A percentile compares a stretch with the other conserved stretches of the same genome.
Evolutionary conservation across 2,888 invertebrate genomes (phyloP).

Genomic region (Sinopyrophorus schimmeli): DNA sequence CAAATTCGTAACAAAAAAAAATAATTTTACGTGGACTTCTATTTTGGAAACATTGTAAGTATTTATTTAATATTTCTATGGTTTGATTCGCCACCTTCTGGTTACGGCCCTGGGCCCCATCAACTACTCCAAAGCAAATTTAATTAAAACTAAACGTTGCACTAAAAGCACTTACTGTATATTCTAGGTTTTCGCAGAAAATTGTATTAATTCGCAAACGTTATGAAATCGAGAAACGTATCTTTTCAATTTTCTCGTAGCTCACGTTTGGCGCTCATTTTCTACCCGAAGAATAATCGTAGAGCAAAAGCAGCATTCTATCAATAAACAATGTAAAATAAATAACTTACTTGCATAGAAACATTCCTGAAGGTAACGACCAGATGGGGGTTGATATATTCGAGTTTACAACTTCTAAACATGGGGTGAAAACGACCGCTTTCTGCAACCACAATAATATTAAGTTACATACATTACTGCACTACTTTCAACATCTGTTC

Average conservation of each 20-base stretch:
- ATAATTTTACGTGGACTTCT: too few species aligned
- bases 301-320: slow-evolving; percentile 23
- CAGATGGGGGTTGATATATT: slow-evolving; percentile 69
- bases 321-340: slow-evolving; percentile 17
- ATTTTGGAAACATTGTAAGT: too few species aligned
- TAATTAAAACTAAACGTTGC: too few species aligned
- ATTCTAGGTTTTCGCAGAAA: too few species aligned
- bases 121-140: too few species aligned
- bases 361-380: slow-evolving; percentile 75
- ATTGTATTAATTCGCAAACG: too few species aligned
- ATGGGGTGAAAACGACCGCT: slow-evolving; percentile 75
- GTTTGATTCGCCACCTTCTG: too few species aligned
- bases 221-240: too few species aligned
- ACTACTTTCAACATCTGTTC: slow-evolving; percentile 10
- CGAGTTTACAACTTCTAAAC: slow-evolving; percentile 72
- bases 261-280: neutral
- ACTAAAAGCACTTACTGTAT: too few species aligned
- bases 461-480: slow-evolving; percentile 14
- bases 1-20: too few species aligned
- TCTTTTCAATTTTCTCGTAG: neutral
- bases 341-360: slow-evolving; percentile 67
- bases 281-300: slow-evolving; percentile 9
- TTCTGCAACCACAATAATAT: slow-evolving; percentile 58
- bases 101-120: too few species aligned
- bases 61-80: too few species aligned